These are phyloP conservation scores for honey bee (Apis mellifera) DNA, from an alignment of 1,140 invertebrate genomes.

Conservation along the genomic window DNA sequence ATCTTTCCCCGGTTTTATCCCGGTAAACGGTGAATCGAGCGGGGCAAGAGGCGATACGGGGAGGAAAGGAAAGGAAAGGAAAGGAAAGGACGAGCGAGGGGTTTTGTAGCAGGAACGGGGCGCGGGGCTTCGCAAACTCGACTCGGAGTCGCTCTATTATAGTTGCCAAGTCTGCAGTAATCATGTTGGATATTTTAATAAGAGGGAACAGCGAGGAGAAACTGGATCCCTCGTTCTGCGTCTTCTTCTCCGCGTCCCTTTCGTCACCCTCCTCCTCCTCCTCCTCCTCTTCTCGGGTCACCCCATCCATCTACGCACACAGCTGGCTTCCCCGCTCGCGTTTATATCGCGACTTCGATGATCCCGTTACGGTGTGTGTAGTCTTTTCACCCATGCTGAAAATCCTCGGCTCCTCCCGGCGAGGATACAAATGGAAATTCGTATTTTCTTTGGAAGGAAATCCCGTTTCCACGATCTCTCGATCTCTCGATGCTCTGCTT, in stretches of 20 bases:
- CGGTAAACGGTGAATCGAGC: neutral
- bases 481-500: conserved; percentile 4
- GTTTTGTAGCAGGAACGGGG: conserved; percentile 19
- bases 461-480: conserved; percentile 44
- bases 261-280: neutral
- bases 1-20: conserved; percentile 11
- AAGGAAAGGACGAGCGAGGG: neutral
- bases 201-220: conserved; percentile 73
- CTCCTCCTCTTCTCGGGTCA: conserved; percentile 17
- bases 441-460: conserved; percentile 53
- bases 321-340: conserved; percentile 69
- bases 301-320: conserved; percentile 16
- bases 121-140: conserved; percentile 66
- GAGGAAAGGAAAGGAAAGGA: neutral
- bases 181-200: conserved; percentile 80
- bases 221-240: conserved; percentile 63
- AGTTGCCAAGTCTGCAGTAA: conserved; percentile 78
- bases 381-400: conserved; percentile 22
- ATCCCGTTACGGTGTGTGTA: conserved; percentile 62
- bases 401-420: conserved; percentile 31
- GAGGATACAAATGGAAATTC: conserved; percentile 60
- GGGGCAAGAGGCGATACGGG: neutral
- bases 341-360: conserved; percentile 70
- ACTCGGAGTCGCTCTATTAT: conserved; percentile 75
- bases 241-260: conserved; percentile 25